phyloP scores from a whole-genome alignment of 2,797 vertebrate species.

The Tapera naevia region DNA sequence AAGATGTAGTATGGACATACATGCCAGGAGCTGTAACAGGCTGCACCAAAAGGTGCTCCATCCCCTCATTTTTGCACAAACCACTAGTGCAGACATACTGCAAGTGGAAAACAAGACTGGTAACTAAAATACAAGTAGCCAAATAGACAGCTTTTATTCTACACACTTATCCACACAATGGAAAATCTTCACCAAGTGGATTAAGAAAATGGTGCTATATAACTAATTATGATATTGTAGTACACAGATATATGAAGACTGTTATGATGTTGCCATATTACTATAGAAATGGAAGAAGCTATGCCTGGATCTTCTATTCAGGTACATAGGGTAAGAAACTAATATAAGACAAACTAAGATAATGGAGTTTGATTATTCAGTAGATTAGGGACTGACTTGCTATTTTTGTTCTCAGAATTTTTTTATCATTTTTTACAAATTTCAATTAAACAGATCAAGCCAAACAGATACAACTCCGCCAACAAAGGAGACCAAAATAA shows the following conservation, averaged over 20 bases:
- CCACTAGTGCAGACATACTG: not conserved
- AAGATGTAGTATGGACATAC: not conserved
- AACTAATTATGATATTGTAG: not conserved
- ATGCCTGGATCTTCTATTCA: not conserved
- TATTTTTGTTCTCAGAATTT: not conserved
- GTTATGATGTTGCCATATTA: not conserved
- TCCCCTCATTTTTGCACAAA: not conserved
- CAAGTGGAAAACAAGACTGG: not conserved
- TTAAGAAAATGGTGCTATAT: not conserved
- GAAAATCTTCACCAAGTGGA: not conserved
- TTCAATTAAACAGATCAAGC: not conserved
- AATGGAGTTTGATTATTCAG: not conserved
- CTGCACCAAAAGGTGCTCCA: not conserved
- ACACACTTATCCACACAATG: not conserved
- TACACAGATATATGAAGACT: not conserved
- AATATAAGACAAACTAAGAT: not conserved
- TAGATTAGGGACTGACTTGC: not conserved
- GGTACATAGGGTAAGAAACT: not conserved
- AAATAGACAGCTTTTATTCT: not conserved
- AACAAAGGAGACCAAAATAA: not conserved
- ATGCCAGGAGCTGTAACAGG: fast-evolving
- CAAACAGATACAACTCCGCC: not conserved
- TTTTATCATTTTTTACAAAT: not conserved
- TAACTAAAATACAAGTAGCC: not conserved
- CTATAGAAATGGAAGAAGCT: not conserved